A percentile compares a stretch with the other conserved stretches of the same genome.
Conservation (phyloP, 2,888 invertebrate genomes). For the Notocelia uddmanniana region DNA sequence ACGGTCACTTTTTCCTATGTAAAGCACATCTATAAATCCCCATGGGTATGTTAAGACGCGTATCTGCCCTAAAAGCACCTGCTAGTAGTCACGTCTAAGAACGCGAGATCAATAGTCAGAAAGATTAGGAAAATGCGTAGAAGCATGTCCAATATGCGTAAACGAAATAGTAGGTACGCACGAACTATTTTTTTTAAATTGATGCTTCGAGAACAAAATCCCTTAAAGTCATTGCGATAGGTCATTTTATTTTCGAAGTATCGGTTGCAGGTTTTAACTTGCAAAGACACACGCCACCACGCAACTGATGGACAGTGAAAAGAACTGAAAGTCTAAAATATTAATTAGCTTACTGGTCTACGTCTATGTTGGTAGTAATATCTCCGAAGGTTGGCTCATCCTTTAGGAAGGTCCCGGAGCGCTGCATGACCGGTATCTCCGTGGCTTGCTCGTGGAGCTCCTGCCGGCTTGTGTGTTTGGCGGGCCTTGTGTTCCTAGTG, state of each 20-base stretch:
- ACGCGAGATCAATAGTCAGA: background rate
- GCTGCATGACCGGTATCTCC: slow-evolving; percentile 75
- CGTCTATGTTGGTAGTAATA: slow-evolving; percentile 65
- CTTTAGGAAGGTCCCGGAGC: slow-evolving; percentile 91
- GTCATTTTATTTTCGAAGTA: background rate
- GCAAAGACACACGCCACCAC: background rate
- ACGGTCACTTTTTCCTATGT: too few relatives aligned
- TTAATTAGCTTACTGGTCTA: slow-evolving; percentile 54
- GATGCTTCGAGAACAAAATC: background rate
- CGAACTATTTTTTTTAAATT: background rate
- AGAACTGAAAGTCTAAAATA: background rate
- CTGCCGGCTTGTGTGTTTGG: slow-evolving; percentile 49
- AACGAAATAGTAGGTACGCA: slow-evolving; percentile 2
- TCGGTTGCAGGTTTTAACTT: background rate
- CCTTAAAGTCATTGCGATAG: background rate
- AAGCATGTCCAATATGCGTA: background rate
- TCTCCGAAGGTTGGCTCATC: slow-evolving; percentile 88
- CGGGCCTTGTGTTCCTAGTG: background rate
- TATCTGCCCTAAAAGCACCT: background rate
- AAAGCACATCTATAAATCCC: background rate
- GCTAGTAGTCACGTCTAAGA: background rate
- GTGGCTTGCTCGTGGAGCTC: slow-evolving; percentile 45
- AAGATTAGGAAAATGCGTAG: background rate
- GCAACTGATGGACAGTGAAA: background rate
- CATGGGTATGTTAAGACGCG: background rate